Percentiles rank a stretch among this genome's conserved stretches.
These are phyloP conservation scores for Vesta saturnalis DNA, from an alignment of 2,888 invertebrate species.

Conservation along the genomic window DNA sequence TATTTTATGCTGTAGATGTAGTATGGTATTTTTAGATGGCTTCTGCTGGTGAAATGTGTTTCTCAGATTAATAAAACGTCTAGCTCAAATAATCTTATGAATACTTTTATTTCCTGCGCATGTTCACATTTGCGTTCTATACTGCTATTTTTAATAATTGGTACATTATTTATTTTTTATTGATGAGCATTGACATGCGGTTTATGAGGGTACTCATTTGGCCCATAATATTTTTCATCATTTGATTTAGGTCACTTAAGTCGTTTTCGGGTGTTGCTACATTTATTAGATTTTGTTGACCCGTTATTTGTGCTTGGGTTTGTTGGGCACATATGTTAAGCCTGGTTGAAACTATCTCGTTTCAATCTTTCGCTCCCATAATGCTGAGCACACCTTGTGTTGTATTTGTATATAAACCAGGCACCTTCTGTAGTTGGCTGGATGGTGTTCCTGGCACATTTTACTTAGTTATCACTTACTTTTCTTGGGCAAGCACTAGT, in stretches of 20 bases:
- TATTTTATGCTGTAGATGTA: neutral
- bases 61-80: neutral
- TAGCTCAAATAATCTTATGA: too few relatives aligned
- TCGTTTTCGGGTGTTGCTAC: constrained; percentile 4
- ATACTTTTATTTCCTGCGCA: neutral
- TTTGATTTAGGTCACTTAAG: constrained; percentile 5
- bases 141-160: too few relatives aligned
- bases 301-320: neutral
- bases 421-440: constrained; percentile 37
- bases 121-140: too few relatives aligned
- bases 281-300: neutral
- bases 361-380: constrained; percentile 10
- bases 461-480: constrained; percentile 22
- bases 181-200: constrained; percentile 8
- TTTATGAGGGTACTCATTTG: constrained; percentile 8
- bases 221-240: constrained; percentile 2
- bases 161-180: constrained; percentile 10
- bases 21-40: neutral
- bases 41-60: neutral
- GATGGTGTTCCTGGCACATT: constrained; percentile 26
- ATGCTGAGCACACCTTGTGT: constrained; percentile 15
- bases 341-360: too few relatives aligned
- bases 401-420: constrained; percentile 26
- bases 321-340: constrained; percentile 7
- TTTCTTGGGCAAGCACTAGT: too few relatives aligned